Conservation (phyloP, 2,113 vertebrate genomes). For the Oreamnos americanus region DNA sequence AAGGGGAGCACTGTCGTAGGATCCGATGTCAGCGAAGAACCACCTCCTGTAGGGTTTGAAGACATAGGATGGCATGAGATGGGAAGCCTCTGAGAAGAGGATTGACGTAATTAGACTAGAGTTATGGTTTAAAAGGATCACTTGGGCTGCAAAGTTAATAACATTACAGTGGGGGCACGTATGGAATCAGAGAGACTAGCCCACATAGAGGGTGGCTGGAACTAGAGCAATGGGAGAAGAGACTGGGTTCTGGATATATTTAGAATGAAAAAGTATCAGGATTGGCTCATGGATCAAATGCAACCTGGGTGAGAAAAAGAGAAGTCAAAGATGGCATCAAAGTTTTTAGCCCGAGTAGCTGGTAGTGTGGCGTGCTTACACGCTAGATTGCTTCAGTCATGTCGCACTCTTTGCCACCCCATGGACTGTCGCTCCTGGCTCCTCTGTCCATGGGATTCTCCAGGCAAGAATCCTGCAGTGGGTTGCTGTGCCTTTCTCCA, state of each 20-base stretch:
- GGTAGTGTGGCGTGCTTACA: not conserved
- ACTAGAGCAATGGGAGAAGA: not conserved
- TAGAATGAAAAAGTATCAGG: not conserved
- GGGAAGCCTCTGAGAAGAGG: not conserved
- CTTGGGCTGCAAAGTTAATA: not conserved
- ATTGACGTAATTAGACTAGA: not conserved
- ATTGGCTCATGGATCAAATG: not conserved
- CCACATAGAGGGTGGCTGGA: not conserved
- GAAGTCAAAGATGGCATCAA: not conserved
- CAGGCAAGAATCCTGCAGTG: not conserved
- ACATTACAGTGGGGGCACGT: not conserved
- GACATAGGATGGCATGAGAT: not conserved
- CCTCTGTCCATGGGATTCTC: not conserved
- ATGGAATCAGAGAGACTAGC: not conserved
- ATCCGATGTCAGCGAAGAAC: not conserved
- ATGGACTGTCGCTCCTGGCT: not conserved
- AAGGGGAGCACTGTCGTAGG: not conserved
- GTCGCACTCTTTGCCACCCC: not conserved
- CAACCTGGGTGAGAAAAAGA: not conserved
- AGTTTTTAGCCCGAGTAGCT: not conserved
- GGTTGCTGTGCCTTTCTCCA: not conserved
- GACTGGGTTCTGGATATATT: not conserved
- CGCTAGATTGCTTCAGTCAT: not conserved
- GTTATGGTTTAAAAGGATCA: not conserved
- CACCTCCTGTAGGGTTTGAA: not conserved